A percentile compares a stretch with the other conserved stretches of the same genome.
Conservation (phyloP, 35 echinoderm and acorn worm genomes). For the Acanthaster planci region DNA sequence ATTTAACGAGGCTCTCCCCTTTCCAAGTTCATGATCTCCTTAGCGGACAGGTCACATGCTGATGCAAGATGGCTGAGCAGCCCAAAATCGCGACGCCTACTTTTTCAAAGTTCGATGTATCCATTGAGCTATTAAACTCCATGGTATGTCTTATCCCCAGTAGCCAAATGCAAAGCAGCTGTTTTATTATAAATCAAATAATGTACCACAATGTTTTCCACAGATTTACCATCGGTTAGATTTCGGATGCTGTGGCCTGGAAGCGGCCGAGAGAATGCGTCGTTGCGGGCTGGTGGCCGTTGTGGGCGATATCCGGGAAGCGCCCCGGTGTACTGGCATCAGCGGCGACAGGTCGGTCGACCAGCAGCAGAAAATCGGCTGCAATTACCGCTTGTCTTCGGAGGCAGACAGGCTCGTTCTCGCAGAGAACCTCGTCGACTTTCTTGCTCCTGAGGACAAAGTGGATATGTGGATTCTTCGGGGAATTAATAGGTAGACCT, state of each 20-base stretch:
- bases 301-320: neutral
- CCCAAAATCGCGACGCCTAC: too few species aligned
- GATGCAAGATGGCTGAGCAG: too few species aligned
- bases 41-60: too few species aligned
- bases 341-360: neutral
- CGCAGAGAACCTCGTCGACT: neutral
- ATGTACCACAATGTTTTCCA: too few species aligned
- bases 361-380: neutral
- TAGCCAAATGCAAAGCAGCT: too few species aligned
- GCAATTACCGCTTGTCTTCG: neutral
- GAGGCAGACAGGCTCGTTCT: neutral
- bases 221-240: constrained; percentile 37
- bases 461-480: neutral
- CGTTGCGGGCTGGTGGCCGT: constrained; percentile 6
- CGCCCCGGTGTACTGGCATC: too few species aligned
- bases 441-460: neutral
- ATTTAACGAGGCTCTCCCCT: too few species aligned
- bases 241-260: constrained; percentile 20
- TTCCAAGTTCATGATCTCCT: too few species aligned
- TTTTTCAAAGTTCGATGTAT: too few species aligned
- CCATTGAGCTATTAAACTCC: neutral
- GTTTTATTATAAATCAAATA: too few species aligned
- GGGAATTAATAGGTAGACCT: neutral
- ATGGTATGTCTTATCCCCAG: too few species aligned
- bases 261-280: neutral